Conservation (phyloP, 2,797 vertebrate genomes). For the Tinamus major region DNA sequence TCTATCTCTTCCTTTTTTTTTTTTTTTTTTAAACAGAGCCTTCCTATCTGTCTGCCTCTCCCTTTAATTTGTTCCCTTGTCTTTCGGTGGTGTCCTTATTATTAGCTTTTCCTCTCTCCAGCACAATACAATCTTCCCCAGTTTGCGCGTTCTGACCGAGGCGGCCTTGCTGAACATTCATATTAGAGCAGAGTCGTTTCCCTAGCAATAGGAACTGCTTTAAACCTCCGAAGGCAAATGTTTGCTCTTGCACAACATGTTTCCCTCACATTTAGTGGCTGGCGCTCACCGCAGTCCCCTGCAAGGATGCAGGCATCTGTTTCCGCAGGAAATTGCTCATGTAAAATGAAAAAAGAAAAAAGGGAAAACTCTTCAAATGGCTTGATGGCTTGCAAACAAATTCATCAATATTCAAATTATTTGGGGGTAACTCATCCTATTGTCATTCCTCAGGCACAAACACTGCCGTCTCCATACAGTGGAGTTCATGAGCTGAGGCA, state of each 20-base stretch:
- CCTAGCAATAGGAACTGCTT: background rate
- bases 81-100: background rate
- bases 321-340: background rate
- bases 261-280: background rate
- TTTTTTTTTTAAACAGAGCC: background rate
- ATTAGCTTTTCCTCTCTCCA: background rate
- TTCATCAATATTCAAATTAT: background rate
- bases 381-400: background rate
- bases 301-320: background rate
- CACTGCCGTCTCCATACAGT: background rate
- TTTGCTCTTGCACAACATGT: background rate
- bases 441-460: background rate
- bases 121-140: background rate
- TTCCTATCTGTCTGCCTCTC: background rate
- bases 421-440: background rate
- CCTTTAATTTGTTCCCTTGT: background rate
- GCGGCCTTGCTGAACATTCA: accelerated
- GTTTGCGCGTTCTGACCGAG: background rate
- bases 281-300: background rate
- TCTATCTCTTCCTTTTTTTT: background rate
- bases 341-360: background rate
- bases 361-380: background rate
- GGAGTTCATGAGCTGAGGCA: background rate
- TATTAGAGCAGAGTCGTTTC: background rate
- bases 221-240: background rate